Evolutionary conservation across 2,113 vertebrate genomes (phyloP), one percentile per base, ranked within the genome.

Genomic region (Eulemur macaco): DNA sequence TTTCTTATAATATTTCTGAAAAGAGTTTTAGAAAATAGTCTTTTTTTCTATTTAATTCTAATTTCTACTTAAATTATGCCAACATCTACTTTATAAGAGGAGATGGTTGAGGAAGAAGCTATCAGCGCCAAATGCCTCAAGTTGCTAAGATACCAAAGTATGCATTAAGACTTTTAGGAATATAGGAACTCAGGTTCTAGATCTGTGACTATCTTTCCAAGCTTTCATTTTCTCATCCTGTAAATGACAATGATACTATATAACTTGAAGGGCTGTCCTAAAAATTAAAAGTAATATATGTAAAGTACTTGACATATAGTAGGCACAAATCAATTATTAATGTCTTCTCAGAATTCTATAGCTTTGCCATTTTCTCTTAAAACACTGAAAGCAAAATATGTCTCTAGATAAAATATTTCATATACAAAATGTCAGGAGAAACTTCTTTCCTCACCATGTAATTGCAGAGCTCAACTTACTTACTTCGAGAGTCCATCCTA

Each of bases 251-350:
- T 90, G 17, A 34, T 91, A 56, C 21, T 37, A 76, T 63, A 58
- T 71, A 78, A 96, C 52, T 58, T 94, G 66, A 64, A 77, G n/a
- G 0, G 15, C 5, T 90, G 54, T 64, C n/a, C 34, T 93, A 64
- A 95, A 91, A 95, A 69, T 77, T 68, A 88, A 17, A 80, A 85
- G 47, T 71, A 37, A 64, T 34, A 76, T 84, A 31, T 76, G 8
- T 42, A 84, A 83, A 93, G 14, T 88, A 83, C 23, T 73, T 91
- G 8, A 71, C 47, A 84, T 80, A 64, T 56, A 74, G 6, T 66
- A 71, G 17, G 15, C 17, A 90, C 4, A 96, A 86, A 73, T 76
- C 23, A 83, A 50, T 90, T 90, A 95, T 87, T 83, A 86, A 83
- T 80, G 23, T 69, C 71, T 91, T 85, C 4, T 95, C 25, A 82